These are phyloP conservation scores for Burhinus bistriatus DNA, from an alignment of 2,113 vertebrate genomes.

Conservation along the genomic window DNA sequence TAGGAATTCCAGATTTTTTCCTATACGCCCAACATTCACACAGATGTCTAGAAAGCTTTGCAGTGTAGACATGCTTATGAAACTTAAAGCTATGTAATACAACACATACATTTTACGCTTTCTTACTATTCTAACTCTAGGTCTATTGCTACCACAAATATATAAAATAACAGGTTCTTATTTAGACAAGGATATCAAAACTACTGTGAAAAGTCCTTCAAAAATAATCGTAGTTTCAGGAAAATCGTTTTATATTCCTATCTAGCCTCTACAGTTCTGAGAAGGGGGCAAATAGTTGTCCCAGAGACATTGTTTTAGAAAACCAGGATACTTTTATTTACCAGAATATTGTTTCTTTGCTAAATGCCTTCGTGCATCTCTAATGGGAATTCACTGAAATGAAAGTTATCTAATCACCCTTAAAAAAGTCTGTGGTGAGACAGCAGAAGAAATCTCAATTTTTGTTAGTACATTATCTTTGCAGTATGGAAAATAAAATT, in stretches of 20 bases:
- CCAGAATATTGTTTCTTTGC: not conserved
- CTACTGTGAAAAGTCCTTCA: not conserved
- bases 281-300: not conserved
- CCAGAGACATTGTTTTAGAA: not conserved
- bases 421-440: not conserved
- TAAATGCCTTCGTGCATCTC: not conserved
- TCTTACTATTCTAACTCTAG: not conserved
- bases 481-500: not conserved
- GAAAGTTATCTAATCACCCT: slow-evolving; percentile 8
- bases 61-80: not conserved
- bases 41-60: not conserved
- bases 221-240: not conserved
- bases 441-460: not conserved
- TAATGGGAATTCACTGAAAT: slow-evolving; percentile 12
- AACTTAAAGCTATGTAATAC: not conserved
- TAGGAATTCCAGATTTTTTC: not conserved
- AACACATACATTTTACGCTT: not conserved
- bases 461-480: not conserved
- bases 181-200: not conserved
- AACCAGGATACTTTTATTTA: not conserved
- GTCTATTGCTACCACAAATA: not conserved
- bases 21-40: fast-evolving
- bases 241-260: not conserved
- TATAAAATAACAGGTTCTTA: not conserved
- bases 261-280: not conserved